Base-by-base conservation (phyloP, 2,888 invertebrate genomes). In the Lissocephala sabroskyi region DNA sequence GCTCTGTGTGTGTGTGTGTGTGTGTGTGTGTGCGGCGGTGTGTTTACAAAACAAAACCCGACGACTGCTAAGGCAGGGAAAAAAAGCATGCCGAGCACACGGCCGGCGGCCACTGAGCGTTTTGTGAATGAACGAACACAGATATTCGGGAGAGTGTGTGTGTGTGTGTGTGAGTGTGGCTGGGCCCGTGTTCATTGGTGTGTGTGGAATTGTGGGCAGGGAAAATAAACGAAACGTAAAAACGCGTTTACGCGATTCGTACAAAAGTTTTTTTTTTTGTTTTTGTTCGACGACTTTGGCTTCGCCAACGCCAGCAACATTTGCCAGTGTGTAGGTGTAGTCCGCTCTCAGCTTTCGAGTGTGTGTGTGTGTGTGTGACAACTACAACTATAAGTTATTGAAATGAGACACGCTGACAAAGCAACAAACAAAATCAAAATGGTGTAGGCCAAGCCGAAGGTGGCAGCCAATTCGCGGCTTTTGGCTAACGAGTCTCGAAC, bases 181-280 rank as follows among this genome's bases (percentile, higher is more conserved):
- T n/a, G n/a, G n/a, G n/a, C n/a, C n/a, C n/a, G 39, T 11, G 17
- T 39, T 11, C 1, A 32, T 41, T 28, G 51, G 71, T 68, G 50
- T 76, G 52, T 54, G 78, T 71, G 59, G n/a, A 64, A 79, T 81
- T 79, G 83, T 82, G 83, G 81, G 83, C 82, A 82, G 82, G 82
- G 81, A 80, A 82, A 82, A 81, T 75, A 66, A 73, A 79, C 74
- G 70, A 67, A 70, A 78, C 65, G 74, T 65, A 65, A 79, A 79
- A 80, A 81, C 81, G 81, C 82, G 80, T 81, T 79, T 74, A 80
- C 75, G 81, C 79, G 81, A 82, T 82, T 82, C 81, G 82, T 82
- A 82, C 77, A 79, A 66, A 80, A 66, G 60, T 62, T 55, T 60
- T 23, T 23, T 23, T 23, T 23, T 23, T 23, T 23, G 4, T 23